These are phyloP conservation scores for Leptogaster cylindrica DNA, from an alignment of 2,888 invertebrate species.

Conservation along the genomic window DNA sequence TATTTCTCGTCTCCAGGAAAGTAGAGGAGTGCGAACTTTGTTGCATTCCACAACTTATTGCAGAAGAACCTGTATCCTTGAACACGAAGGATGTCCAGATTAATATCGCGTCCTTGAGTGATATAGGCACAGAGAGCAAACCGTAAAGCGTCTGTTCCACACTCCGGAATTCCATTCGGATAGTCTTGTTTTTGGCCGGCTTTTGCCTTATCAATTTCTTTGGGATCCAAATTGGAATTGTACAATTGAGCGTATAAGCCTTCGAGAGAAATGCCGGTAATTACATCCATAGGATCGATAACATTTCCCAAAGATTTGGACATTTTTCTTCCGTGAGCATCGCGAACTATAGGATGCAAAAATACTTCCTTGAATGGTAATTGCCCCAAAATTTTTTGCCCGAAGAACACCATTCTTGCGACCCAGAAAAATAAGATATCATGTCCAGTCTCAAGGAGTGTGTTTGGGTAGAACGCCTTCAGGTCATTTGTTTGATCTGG, in stretches of 20 bases:
- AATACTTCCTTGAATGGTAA: conserved; percentile 93
- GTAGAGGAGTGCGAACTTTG: conserved; percentile 86
- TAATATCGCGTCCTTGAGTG: conserved; percentile 89
- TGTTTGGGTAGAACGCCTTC: conserved; percentile 87
- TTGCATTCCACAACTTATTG: conserved; percentile 99
- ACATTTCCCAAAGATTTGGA: conserved; percentile 98
- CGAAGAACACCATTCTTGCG: conserved; percentile 98
- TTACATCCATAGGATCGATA: conserved; percentile 96
- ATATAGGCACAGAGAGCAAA: conserved; percentile 91
- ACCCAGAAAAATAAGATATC: conserved; percentile 99
- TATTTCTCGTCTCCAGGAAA: conserved; percentile 67
- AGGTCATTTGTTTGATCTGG: conserved; percentile 79
- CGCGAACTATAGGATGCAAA: conserved; percentile 95
- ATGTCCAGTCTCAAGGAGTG: conserved; percentile 93
- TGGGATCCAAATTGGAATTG: conserved; percentile 84
- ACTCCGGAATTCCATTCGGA: conserved; percentile 94
- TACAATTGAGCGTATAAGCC: conserved; percentile 76
- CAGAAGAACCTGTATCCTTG: conserved; percentile 97
- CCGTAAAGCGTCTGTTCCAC: conserved; percentile 69
- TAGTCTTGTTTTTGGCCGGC: conserved; percentile 79
- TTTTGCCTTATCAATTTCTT: conserved; percentile 78
- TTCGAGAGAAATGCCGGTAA: conserved; percentile 82
- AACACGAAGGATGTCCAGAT: conserved; percentile 92
- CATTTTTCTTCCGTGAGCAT: conserved; percentile 99
- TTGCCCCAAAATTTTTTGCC: conserved; percentile 84